Conservation (phyloP, 2,888 invertebrate genomes). For the Stictocephala bisonia region DNA sequence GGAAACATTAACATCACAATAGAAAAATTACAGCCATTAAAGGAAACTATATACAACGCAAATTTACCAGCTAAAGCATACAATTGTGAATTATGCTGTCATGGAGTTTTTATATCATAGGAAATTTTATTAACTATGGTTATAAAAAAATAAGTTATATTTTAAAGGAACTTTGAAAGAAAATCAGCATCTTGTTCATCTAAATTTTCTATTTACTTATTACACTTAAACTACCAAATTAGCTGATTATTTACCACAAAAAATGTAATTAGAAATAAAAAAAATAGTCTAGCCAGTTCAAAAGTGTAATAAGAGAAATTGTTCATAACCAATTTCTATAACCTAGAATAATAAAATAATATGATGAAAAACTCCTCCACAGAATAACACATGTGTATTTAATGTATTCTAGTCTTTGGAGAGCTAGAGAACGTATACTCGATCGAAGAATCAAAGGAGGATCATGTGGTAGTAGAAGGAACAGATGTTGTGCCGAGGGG, state of each 20-base stretch:
- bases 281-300: not conserved
- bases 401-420: slow-evolving; percentile 43
- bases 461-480: not conserved
- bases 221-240: too few relatives aligned
- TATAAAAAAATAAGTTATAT: too few relatives aligned
- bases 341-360: not conserved
- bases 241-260: too few relatives aligned
- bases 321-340: not conserved
- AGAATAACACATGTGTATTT: not conserved
- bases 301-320: not conserved
- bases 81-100: too few relatives aligned
- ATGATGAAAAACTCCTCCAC: too few relatives aligned
- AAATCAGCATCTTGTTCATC: too few relatives aligned
- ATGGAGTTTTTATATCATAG: too few relatives aligned
- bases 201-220: too few relatives aligned
- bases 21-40: slow-evolving; percentile 28
- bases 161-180: too few relatives aligned
- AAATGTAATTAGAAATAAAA: too few relatives aligned
- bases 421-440: slow-evolving; percentile 33
- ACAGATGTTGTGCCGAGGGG: not conserved
- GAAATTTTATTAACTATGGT: too few relatives aligned
- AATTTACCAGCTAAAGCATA: too few relatives aligned
- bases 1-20: slow-evolving; percentile 23
- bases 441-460: not conserved
- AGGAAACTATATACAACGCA: not conserved